Evolutionary conservation across 1,140 invertebrate genomes (phyloP), one percentile per base, ranked within the genome.

Genomic region (Portunus trituberculatus): DNA sequence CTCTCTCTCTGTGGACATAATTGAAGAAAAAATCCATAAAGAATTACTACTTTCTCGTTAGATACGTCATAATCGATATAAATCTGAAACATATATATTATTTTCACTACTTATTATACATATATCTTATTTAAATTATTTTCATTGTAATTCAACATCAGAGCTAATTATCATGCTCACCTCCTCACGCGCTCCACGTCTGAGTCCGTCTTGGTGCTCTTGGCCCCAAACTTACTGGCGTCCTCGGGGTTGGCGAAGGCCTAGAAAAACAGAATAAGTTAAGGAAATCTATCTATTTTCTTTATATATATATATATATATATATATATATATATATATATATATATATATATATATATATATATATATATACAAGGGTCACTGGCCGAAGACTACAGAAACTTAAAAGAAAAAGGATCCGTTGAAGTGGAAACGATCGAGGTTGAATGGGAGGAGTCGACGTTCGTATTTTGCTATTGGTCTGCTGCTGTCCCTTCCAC

Each of bases 331-430:
- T 45, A 39, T 29, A 1, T 32, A 0, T 84, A 0, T 84, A 20
- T 45, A 39, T 87, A 87, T 87, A 87, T 87, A 87, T 87, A 89
- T 39, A 89, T 39, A 89, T 8, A 39, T 25, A 29, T 12, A 31
- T 10, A 32, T 12, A 14, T 7, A 7, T 12, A 89, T 89, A 46
- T 32, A 32, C 10, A 12, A 16, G n/a, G n/a, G 25, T 7, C 31
- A 90, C n/a, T 12, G 0, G 0, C 0, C 88, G 8, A 4, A 16
- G 25, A 20, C 16, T 90, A n/a, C n/a, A 39, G 16, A 59, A 59
- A 59, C 16, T 20, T 59, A 59, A 10, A 59, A 12, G 12, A 59
- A 59, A 59, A 14, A 20, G 12, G 12, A 20, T 14, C 48, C n/a
- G 48, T 6, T 52, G 48, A n/a, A n/a, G 48, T 52, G 48, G 48